A percentile compares a stretch with the other conserved stretches of the same genome.
Conservation (phyloP, 2,113 vertebrate species). For the Glareola pratincola region DNA sequence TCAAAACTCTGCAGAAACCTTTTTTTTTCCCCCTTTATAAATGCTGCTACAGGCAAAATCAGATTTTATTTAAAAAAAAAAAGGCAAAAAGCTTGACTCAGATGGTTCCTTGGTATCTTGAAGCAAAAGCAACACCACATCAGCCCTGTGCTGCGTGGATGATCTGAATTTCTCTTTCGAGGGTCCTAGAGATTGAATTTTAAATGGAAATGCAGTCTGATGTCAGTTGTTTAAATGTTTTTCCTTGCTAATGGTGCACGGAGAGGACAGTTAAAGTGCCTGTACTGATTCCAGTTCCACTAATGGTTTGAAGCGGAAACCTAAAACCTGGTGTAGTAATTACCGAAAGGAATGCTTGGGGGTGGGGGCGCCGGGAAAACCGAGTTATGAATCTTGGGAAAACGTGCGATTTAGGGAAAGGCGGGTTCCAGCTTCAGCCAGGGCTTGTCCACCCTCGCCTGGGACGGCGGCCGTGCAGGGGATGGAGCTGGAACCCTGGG, state of each 20-base stretch:
- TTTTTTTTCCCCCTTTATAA: neutral
- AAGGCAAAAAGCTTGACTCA: neutral
- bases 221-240: conserved; percentile 59
- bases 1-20: neutral
- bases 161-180: neutral
- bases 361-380: neutral
- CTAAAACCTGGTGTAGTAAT: conserved; percentile 71
- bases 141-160: neutral
- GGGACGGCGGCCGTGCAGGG: neutral
- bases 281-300: conserved; percentile 74
- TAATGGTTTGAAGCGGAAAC: conserved; percentile 77
- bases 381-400: neutral
- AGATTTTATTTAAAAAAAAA: neutral
- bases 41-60: neutral
- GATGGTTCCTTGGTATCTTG: neutral
- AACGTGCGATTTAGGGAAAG: neutral
- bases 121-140: neutral
- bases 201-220: neutral
- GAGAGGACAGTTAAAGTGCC: conserved; percentile 69
- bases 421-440: neutral
- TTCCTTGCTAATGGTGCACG: conserved; percentile 37
- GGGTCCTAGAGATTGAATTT: neutral
- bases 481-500: neutral
- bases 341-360: conserved; percentile 75
- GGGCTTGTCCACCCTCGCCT: neutral